Conservation (phyloP, 2,113 vertebrate genomes). For the Ceuthmochares aereus region DNA sequence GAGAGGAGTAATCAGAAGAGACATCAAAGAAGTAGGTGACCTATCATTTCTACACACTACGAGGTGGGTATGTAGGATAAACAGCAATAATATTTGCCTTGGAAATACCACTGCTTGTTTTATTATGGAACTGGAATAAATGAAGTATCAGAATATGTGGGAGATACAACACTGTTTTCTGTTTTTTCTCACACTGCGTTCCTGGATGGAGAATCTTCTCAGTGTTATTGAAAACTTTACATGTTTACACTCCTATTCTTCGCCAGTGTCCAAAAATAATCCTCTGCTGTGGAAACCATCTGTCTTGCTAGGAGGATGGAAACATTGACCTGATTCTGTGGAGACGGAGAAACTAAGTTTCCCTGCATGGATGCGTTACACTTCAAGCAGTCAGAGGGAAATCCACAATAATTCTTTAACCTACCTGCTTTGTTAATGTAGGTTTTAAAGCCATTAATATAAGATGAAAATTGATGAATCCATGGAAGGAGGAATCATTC, state of each 20-base stretch:
- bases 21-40: neutral
- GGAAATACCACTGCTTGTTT: neutral
- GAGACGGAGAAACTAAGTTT: neutral
- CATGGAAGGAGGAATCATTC: neutral
- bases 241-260: neutral
- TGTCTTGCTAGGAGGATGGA: neutral
- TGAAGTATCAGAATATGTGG: neutral
- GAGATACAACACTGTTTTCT: neutral
- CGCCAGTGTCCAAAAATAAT: neutral
- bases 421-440: neutral
- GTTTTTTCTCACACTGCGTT: neutral
- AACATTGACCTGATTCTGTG: neutral
- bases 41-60: neutral
- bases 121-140: neutral
- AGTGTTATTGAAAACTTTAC: neutral
- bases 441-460: neutral
- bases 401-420: neutral
- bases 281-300: neutral
- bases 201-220: neutral
- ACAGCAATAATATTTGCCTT: neutral
- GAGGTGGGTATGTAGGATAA: neutral
- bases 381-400: neutral
- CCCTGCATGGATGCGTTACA: neutral
- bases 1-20: neutral
- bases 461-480: neutral